A percentile compares a stretch with the other conserved stretches of the same genome.
phyloP scores from a whole-genome alignment of 2,888 invertebrate genomes.

The Aporophyla nigra region DNA sequence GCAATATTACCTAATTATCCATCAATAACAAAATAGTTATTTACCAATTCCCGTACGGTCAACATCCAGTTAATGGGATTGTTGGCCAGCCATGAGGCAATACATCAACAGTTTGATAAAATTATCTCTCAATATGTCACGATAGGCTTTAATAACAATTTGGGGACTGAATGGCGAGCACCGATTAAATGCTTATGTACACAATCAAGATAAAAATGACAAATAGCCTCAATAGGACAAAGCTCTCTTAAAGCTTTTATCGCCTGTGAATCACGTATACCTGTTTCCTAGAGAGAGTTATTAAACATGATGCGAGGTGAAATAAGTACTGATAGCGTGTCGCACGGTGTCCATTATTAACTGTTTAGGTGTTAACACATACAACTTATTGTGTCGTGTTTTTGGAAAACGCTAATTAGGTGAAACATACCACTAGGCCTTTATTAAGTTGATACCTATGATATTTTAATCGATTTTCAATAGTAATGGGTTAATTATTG shows the following conservation, averaged over 20 bases:
- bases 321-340: slow-evolving; percentile 26
- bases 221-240: slow-evolving; percentile 66
- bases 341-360: slow-evolving; percentile 26
- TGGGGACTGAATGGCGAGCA: slow-evolving; percentile 76
- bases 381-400: background rate
- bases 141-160: slow-evolving; percentile 83
- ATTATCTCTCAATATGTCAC: slow-evolving; percentile 75
- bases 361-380: slow-evolving; percentile 2
- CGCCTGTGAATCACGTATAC: slow-evolving; percentile 60
- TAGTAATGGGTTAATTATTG: background rate
- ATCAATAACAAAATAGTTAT: slow-evolving; percentile 26
- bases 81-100: slow-evolving; percentile 61
- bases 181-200: slow-evolving; percentile 80
- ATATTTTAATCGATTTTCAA: background rate
- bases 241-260: slow-evolving; percentile 52
- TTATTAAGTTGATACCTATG: background rate
- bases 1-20: slow-evolving; percentile 2
- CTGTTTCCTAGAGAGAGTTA: slow-evolving; percentile 30
- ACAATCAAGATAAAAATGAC: slow-evolving; percentile 82
- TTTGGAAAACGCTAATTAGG: slow-evolving; percentile 2
- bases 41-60: slow-evolving; percentile 38
- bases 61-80: slow-evolving; percentile 64
- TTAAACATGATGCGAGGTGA: slow-evolving; percentile 22
- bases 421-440: slow-evolving; percentile 2
- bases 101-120: slow-evolving; percentile 71